Evolutionary conservation across 2,797 vertebrate genomes (phyloP), one percentile per base, ranked within the genome.

Genomic region (Sarcophilus harrisii): DNA sequence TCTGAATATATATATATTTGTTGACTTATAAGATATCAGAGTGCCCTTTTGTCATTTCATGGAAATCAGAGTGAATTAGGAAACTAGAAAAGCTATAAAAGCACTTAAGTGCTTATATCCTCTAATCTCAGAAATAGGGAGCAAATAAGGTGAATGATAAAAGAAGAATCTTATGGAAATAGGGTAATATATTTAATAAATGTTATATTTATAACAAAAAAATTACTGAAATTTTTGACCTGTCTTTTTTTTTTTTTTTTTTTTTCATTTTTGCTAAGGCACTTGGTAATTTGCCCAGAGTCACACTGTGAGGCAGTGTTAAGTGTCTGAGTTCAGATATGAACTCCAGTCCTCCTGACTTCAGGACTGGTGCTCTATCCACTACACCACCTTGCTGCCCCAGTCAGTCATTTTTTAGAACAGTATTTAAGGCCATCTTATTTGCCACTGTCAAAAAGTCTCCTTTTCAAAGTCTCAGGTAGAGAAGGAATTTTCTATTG

Each of bases 21-120:
- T 81, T 73, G 32, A 87, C n/a, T 94, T 97, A 91, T 5, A 10
- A 38, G 32, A 91, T 81, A 18, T 24, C 38, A 81, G 66, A 38
- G 38, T 18, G 16, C n/a, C 66, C 66, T 38, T 81, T 81, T 45
- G 45, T 81, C n/a, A 38, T 45, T 81, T 24, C n/a, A 24, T 9
- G 18, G 18, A 21, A 81, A 45, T 81, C 66, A 81, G 14, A 66
- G 6, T 24, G n/a, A 81, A 14, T 38, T 45, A 81, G n/a, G n/a
- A 81, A 38, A 81, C n/a, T 81, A 45, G 66, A 30, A 81, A 81
- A 45, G n/a, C 24, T 38, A 13, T 73, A 21, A n/a, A 38, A 81
- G 66, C 18, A 81, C 6, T 2, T 38, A 24, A 38, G 18, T 81
- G 5, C 66, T 45, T 38, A 6, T 24, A 81, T 45, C 66, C n/a